These are phyloP conservation scores for Chrysolina oricalcia DNA, from an alignment of 2,888 invertebrate species.

Conservation along the genomic window DNA sequence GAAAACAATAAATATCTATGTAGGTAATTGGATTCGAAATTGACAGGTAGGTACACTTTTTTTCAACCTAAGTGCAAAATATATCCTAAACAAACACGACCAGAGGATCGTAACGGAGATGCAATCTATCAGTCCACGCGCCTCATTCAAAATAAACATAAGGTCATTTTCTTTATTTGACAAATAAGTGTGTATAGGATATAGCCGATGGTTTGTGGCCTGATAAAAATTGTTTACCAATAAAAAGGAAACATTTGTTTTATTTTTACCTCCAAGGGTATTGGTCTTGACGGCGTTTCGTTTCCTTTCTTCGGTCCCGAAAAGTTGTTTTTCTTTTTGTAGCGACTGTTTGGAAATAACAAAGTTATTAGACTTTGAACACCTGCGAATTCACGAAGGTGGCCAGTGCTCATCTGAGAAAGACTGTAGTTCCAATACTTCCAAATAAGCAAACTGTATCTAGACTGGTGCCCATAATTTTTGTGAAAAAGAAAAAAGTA, in stretches of 20 bases:
- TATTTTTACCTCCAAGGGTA: slow-evolving; percentile 33
- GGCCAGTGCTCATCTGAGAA: neutral
- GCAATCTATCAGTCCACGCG: slow-evolving; percentile 33
- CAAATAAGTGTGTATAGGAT: slow-evolving; percentile 40
- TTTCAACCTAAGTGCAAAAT: slow-evolving; percentile 49
- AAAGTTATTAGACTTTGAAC: neutral
- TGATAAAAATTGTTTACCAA: slow-evolving; percentile 38
- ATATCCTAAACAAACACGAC: slow-evolving; percentile 52
- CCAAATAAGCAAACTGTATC: too few relatives aligned
- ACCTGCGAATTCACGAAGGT: neutral
- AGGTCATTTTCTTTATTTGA: slow-evolving; percentile 38
- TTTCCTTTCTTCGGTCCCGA: slow-evolving; percentile 1
- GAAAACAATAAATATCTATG: slow-evolving; percentile 6
- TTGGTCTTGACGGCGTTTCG: slow-evolving; percentile 8
- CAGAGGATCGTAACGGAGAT: slow-evolving; percentile 22
- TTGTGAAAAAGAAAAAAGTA: too few relatives aligned
- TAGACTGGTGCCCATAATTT: too few relatives aligned
- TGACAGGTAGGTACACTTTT: slow-evolving; percentile 15
- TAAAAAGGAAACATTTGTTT: slow-evolving; percentile 34
- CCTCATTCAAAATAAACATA: slow-evolving; percentile 29
- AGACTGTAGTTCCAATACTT: too few relatives aligned
- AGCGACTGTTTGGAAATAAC: slow-evolving; percentile 10
- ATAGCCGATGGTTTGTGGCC: slow-evolving; percentile 29
- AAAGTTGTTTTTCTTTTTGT: slow-evolving; percentile 22
- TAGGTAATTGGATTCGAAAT: slow-evolving; percentile 22